Base-by-base conservation (phyloP, 2,888 invertebrate species). In the Stictocephala bisonia region DNA sequence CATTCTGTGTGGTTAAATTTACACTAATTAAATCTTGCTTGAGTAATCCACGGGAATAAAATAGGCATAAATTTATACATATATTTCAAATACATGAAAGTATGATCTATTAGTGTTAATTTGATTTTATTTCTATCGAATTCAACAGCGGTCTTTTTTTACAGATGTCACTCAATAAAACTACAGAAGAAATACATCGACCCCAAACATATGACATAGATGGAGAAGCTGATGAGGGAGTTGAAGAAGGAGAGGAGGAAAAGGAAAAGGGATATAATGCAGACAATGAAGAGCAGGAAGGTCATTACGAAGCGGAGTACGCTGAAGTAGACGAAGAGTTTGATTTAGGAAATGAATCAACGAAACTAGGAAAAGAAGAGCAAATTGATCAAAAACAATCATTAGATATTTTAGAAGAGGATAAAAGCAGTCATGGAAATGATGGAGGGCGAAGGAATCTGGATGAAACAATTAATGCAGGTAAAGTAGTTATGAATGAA, bases 391-490 rank as follows among this genome's bases (percentile, higher is more conserved):
- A 69, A 13, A 29, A 72, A 1, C n/a, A n/a, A n/a, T 75, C 75
- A 2, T 73, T 73, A n/a, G n/a, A n/a, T n/a, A n/a, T n/a, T n/a
- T n/a, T n/a, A n/a, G n/a, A n/a, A n/a, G n/a, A n/a, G n/a, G n/a
- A n/a, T n/a, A 15, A 44, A n/a, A 15, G 4, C 6, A 44, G 4
- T n/a, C 44, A 9, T 44, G 44, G 15, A 44, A n/a, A 40, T 24
- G 27, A 26, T 3, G 6, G 76, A 79, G 58, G 76, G 79, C 31
- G 73, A 79, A 68, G 69, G n/a, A n/a, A n/a, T n/a, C n/a, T n/a
- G n/a, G n/a, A n/a, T n/a, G n/a, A n/a, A n/a, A n/a, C n/a, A n/a
- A n/a, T n/a, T n/a, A n/a, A n/a, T n/a, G n/a, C n/a, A n/a, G n/a
- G n/a, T n/a, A n/a, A n/a, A n/a, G n/a, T n/a, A n/a, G n/a, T n/a